Evolutionary conservation across 2,888 invertebrate genomes (phyloP).

Genomic region (Ecliptopera silaceata): DNA sequence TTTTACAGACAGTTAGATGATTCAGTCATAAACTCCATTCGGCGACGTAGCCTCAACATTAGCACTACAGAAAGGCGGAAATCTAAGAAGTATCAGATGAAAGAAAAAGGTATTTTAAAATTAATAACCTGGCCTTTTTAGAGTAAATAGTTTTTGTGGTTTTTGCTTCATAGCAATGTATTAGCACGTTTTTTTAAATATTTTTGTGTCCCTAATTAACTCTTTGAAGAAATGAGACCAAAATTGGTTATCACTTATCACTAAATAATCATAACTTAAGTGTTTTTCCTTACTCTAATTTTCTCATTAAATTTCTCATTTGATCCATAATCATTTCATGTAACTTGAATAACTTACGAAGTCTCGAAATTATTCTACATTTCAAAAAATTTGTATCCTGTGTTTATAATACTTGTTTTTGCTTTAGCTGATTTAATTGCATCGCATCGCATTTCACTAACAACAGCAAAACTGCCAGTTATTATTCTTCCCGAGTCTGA

Average conservation of each 20-base stretch:
- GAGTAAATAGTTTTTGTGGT: conserved; percentile 20
- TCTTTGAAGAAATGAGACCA: background rate
- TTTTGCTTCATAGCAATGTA: conserved; percentile 15
- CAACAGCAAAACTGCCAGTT: conserved; percentile 58
- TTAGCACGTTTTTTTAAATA: conserved; percentile 18
- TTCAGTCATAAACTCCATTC: conserved; percentile 87
- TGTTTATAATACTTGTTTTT: conserved; percentile 1
- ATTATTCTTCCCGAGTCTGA: conserved; percentile 58
- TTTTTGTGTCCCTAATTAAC: background rate
- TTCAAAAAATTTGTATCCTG: conserved; percentile 1
- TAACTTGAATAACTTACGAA: background rate
- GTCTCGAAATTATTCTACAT: background rate
- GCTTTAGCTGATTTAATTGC: conserved; percentile 23
- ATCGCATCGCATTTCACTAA: conserved; percentile 59
- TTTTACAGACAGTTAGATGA: conserved; percentile 84
- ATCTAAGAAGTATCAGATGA: conserved; percentile 82
- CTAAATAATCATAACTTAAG: too few species aligned
- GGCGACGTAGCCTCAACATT: conserved; percentile 73
- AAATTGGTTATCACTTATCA: background rate
- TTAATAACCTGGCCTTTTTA: background rate
- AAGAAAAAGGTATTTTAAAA: conserved; percentile 87
- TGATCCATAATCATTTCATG: too few species aligned
- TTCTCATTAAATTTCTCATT: too few species aligned
- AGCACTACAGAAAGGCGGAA: conserved; percentile 88
- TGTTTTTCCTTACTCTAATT: too few species aligned